phyloP scores from a whole-genome alignment of 2,797 vertebrate species.

The Pseudomugil gertrudae region DNA sequence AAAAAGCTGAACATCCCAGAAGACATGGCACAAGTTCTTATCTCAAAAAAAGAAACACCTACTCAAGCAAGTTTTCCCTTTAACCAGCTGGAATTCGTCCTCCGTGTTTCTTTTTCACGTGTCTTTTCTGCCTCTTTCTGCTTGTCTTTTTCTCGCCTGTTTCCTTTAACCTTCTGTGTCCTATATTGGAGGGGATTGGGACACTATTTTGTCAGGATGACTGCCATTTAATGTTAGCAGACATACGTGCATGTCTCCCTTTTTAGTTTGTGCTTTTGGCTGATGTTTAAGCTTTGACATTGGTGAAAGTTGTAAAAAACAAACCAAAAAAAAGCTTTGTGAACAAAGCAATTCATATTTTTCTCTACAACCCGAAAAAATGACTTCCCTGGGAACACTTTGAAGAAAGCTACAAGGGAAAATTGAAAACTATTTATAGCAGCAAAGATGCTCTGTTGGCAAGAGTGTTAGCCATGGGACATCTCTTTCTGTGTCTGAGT shows the following conservation, averaged over 20 bases:
- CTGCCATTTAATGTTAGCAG: slow-evolving; percentile 30
- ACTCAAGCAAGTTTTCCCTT: background rate
- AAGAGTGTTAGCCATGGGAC: slow-evolving; percentile 49
- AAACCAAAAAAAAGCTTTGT: background rate
- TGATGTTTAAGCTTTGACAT: slow-evolving; percentile 10
- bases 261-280: background rate
- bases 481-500: slow-evolving; percentile 23
- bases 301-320: background rate
- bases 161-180: background rate
- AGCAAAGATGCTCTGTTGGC: slow-evolving; percentile 59
- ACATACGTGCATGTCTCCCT: background rate
- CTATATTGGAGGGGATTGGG: slow-evolving; percentile 6
- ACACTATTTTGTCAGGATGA: slow-evolving; percentile 17
- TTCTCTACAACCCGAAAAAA: slow-evolving; percentile 3
- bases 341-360: slow-evolving; percentile 13
- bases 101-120: slow-evolving; percentile 12
- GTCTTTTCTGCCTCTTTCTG: slow-evolving; percentile 12
- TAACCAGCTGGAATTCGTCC: background rate
- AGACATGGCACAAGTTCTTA: slow-evolving; percentile 7
- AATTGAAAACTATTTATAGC: slow-evolving; percentile 59
- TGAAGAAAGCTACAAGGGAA: slow-evolving; percentile 32
- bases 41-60: slow-evolving; percentile 12
- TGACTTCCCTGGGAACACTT: slow-evolving; percentile 28
- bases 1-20: slow-evolving; percentile 9
- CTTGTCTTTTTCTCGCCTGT: background rate